These are phyloP conservation scores for Arenaria interpres DNA, from an alignment of 2,113 vertebrate species.

Conservation along the genomic window DNA sequence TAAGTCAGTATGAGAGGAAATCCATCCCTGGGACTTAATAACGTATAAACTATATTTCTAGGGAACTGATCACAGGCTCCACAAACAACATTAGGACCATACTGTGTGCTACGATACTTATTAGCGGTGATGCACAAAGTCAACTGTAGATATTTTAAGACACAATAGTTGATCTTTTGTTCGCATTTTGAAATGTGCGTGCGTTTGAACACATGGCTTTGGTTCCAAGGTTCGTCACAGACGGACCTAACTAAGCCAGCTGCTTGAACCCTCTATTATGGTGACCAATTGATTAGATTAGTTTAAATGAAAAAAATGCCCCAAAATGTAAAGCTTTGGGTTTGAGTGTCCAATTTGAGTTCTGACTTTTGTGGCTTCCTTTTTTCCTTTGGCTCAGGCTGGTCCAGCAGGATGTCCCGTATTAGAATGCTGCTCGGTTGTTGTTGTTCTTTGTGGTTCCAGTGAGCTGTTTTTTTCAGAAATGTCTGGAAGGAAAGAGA, in stretches of 20 bases:
- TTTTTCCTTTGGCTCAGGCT: slow-evolving; percentile 25
- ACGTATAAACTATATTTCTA: not conserved
- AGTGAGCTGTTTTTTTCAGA: slow-evolving; percentile 48
- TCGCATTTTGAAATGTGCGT: not conserved
- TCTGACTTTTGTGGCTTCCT: slow-evolving; percentile 10
- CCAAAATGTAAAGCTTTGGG: not conserved
- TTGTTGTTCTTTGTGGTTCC: slow-evolving; percentile 61
- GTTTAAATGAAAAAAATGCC: slow-evolving; percentile 35
- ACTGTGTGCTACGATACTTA: not conserved
- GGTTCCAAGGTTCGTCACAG: slow-evolving; percentile 20
- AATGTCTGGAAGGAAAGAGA: slow-evolving; percentile 55
- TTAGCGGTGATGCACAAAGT: slow-evolving; percentile 1
- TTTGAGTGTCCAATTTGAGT: slow-evolving; percentile 25
- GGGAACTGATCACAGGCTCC: not conserved
- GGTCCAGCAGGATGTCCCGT: slow-evolving; percentile 48
- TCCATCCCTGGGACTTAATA: not conserved
- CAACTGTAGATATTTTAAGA: slow-evolving; percentile 37
- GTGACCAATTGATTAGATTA: slow-evolving; percentile 53
- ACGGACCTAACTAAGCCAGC: slow-evolving; percentile 18
- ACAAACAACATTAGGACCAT: not conserved
- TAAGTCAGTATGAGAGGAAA: not conserved
- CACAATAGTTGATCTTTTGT: not conserved
- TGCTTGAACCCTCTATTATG: slow-evolving; percentile 31
- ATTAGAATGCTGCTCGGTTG: slow-evolving; percentile 38
- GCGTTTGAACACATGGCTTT: slow-evolving; percentile 36